Evolutionary conservation across 2,113 vertebrate species (phyloP).

Genomic region (Lophura nycthemera): DNA sequence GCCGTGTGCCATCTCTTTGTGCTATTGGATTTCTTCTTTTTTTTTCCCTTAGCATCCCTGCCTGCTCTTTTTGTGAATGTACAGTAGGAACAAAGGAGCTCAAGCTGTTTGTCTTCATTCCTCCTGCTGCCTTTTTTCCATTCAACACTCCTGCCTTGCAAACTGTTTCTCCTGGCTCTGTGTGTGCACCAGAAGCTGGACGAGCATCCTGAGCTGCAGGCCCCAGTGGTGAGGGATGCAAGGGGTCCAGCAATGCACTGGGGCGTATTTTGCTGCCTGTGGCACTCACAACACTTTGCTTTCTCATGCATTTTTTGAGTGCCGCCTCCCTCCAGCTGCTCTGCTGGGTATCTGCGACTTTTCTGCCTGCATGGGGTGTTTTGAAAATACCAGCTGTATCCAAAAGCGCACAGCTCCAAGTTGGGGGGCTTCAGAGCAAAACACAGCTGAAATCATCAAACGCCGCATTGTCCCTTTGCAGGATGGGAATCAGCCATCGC

Average conservation of each 20-base stretch:
- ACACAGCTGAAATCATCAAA: constrained; percentile 19
- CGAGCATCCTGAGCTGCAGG: rapidly evolving
- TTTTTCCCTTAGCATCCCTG: background rate
- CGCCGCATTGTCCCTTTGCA: background rate
- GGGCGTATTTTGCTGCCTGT: rapidly evolving
- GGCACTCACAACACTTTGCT: background rate
- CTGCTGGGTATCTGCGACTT: background rate
- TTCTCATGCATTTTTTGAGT: background rate
- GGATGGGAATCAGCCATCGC: background rate
- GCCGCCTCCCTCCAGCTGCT: background rate
- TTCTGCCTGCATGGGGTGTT: background rate
- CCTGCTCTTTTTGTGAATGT: background rate
- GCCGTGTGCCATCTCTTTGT: background rate
- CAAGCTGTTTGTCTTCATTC: constrained; percentile 16
- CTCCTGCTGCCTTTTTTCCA: background rate
- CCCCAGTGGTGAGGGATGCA: rapidly evolving
- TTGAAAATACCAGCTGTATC: background rate
- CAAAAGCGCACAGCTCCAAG: background rate
- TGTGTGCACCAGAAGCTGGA: rapidly evolving
- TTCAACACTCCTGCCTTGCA: rapidly evolving
- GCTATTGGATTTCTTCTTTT: background rate
- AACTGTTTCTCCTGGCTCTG: background rate
- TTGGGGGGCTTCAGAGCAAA: background rate
- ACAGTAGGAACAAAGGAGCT: constrained; percentile 6
- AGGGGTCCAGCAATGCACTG: rapidly evolving